phyloP scores from a whole-genome alignment of 1,140 invertebrate genomes.

The Euwallacea similis region DNA sequence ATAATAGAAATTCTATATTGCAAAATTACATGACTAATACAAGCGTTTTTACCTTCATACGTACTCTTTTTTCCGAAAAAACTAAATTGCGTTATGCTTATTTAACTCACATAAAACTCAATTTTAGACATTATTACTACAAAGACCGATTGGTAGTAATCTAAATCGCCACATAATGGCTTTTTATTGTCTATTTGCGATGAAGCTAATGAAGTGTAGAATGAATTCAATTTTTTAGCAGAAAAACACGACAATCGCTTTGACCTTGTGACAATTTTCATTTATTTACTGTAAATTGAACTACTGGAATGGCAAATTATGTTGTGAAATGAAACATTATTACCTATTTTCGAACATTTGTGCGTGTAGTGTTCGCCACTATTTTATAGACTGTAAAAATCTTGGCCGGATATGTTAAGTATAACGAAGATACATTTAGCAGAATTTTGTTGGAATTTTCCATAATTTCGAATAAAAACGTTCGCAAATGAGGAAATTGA shows the following conservation, averaged over 20 bases:
- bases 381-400: too few relatives aligned
- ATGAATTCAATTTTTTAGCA: conserved; percentile 17
- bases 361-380: too few relatives aligned
- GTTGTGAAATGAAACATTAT: background rate
- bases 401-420: too few relatives aligned
- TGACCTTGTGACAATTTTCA: conserved; percentile 23
- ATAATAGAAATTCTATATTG: too few relatives aligned
- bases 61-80: background rate
- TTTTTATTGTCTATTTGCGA: conserved; percentile 22
- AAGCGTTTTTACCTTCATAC: too few relatives aligned
- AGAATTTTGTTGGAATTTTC: too few relatives aligned
- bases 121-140: background rate
- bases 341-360: too few relatives aligned
- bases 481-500: too few relatives aligned
- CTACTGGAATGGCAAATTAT: conserved; percentile 6
- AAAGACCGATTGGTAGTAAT: background rate
- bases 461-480: too few relatives aligned
- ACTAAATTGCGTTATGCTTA: background rate
- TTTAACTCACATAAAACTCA: background rate
- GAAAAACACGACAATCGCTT: conserved; percentile 11
- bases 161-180: conserved; percentile 14
- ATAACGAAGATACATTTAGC: too few relatives aligned
- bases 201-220: conserved; percentile 21
- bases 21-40: too few relatives aligned
- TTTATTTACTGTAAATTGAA: conserved; percentile 17